phyloP scores from a whole-genome alignment of 2,888 invertebrate genomes.

The Toxonevra muliebris region DNA sequence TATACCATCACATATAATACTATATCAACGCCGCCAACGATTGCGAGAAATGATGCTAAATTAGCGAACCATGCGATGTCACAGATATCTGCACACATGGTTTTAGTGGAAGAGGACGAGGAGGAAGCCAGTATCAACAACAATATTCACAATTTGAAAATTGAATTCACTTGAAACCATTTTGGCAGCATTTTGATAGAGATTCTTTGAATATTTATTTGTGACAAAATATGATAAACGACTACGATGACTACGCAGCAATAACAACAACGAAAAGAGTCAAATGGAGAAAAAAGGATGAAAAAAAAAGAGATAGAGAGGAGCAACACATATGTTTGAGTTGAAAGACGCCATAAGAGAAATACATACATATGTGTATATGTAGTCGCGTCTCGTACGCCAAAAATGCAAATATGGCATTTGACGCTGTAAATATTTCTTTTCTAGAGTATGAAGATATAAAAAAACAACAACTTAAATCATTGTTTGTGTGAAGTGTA shows the following conservation, averaged over 20 bases:
- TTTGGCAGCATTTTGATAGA: conserved; percentile 18
- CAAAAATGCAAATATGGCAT: conserved; percentile 53
- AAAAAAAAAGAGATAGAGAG: neutral
- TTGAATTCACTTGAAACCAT: conserved; percentile 16
- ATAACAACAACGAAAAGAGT: conserved; percentile 25
- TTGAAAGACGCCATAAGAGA: conserved; percentile 7
- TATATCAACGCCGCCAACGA: conserved; percentile 19
- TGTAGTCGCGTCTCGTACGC: conserved; percentile 11
- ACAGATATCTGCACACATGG: neutral
- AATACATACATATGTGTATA: conserved; percentile 41
- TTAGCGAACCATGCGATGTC: conserved; percentile 29
- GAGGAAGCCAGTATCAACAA: neutral
- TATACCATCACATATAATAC: neutral
- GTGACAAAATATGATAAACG: conserved; percentile 53
- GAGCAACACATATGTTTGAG: conserved; percentile 10
- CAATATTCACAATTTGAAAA: conserved; percentile 5
- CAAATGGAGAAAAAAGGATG: too few relatives aligned
- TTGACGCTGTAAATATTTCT: conserved; percentile 58
- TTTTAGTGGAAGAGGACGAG: too few relatives aligned
- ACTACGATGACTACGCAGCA: conserved; percentile 26
- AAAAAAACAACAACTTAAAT: neutral
- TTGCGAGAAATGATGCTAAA: conserved; percentile 14
- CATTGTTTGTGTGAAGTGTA: conserved; percentile 14
- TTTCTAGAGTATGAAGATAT: conserved; percentile 19
- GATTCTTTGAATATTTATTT: conserved; percentile 37